phyloP scores from a whole-genome alignment of 2,797 vertebrate genomes.

The Cheirogaleus major region DNA sequence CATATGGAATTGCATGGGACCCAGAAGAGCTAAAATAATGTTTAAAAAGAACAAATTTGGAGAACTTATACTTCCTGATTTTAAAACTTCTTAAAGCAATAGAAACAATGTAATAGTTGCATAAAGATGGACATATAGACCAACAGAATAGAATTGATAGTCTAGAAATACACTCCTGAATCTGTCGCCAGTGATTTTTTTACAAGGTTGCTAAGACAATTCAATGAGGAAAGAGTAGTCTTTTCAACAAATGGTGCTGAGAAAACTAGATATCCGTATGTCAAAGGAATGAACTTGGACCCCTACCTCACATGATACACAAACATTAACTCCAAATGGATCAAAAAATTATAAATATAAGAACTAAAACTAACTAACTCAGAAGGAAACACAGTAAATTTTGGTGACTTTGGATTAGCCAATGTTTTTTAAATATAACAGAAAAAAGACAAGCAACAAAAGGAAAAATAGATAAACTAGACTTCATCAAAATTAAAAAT shows the following conservation, averaged over 20 bases:
- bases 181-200: not conserved
- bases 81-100: constrained; percentile 16
- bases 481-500: not conserved
- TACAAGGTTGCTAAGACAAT: not conserved
- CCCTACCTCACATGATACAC: not conserved
- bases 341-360: not conserved
- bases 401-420: not conserved
- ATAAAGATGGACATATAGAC: not conserved
- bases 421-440: not conserved
- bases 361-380: not conserved
- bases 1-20: not conserved
- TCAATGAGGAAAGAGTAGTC: not conserved
- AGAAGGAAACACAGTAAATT: not conserved
- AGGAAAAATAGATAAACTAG: not conserved
- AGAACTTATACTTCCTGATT: not conserved
- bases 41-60: not conserved
- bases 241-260: not conserved
- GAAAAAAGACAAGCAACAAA: not conserved
- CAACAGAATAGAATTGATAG: not conserved
- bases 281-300: not conserved
- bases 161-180: not conserved
- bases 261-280: not conserved
- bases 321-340: not conserved
- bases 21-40: not conserved
- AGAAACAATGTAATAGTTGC: not conserved